Evolutionary conservation across 2,113 vertebrate species (phyloP).

Genomic region (Antechinus stuartii): DNA sequence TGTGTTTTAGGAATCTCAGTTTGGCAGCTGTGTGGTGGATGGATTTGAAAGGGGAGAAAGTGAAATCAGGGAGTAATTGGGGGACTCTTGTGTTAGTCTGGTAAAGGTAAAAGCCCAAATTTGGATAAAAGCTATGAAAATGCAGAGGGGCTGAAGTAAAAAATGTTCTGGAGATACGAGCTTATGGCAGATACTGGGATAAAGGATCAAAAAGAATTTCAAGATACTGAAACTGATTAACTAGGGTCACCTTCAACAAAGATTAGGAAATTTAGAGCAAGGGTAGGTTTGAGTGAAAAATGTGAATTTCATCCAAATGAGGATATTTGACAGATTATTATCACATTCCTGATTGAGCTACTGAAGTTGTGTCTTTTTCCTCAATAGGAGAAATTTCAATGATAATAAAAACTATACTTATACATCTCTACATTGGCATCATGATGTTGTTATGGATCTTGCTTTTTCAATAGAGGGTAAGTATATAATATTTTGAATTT

Average conservation of each 20-base stretch:
- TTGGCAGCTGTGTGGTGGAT: neutral
- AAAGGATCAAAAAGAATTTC: neutral
- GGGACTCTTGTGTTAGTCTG: neutral
- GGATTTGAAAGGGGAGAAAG: neutral
- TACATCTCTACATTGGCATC: slow-evolving; percentile 94
- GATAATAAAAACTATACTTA: slow-evolving; percentile 92
- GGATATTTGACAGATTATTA: neutral
- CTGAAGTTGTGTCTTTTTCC: slow-evolving; percentile 22
- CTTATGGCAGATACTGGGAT: neutral
- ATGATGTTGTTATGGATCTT: slow-evolving; percentile 89
- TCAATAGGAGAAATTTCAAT: slow-evolving; percentile 93
- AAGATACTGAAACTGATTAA: neutral
- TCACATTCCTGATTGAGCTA: neutral
- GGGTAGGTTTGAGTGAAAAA: neutral
- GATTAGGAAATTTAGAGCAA: neutral
- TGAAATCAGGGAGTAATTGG: neutral
- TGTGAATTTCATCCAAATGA: neutral
- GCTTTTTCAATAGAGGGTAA: slow-evolving; percentile 93
- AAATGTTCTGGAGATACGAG: neutral
- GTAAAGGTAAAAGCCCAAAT: neutral
- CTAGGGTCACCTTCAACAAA: neutral
- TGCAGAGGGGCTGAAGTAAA: neutral
- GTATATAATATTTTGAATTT: slow-evolving; percentile 37
- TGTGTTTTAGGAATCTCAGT: neutral
- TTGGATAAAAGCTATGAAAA: neutral